A percentile compares a stretch with the other conserved stretches of the same genome.
Evolutionary conservation across 1,140 invertebrate genomes (phyloP).

Genomic region (Drosophila subobscura): DNA sequence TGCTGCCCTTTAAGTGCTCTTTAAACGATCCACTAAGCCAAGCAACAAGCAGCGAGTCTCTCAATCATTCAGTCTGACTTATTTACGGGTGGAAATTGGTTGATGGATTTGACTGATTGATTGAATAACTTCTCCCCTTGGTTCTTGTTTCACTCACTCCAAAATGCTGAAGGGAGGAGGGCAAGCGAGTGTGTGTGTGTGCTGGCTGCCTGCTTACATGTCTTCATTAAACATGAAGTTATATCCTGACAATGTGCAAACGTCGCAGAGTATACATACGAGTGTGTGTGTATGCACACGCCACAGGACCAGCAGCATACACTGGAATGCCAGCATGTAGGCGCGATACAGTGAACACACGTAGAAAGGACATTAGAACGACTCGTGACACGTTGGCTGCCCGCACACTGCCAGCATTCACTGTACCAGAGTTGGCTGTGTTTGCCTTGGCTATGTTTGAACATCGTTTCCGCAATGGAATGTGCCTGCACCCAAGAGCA

Average conservation of each 20-base stretch:
- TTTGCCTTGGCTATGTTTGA: conserved; percentile 37
- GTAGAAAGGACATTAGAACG: no score
- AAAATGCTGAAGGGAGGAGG: conserved; percentile 2
- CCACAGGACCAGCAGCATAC: conserved; percentile 9
- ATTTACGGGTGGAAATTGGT: conserved; percentile 67
- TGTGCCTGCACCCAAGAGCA: conserved; percentile 38
- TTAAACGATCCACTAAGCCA: background rate
- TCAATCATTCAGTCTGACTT: conserved; percentile 64
- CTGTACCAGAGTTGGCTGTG: conserved; percentile 29
- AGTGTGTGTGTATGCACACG: conserved; percentile 35
- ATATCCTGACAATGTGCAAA: conserved; percentile 80
- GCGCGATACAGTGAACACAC: conserved; percentile 28
- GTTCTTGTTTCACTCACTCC: conserved; percentile 24
- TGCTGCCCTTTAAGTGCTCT: background rate
- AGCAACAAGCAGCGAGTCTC: conserved; percentile 17
- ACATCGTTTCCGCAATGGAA: conserved; percentile 67
- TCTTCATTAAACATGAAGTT: conserved; percentile 79
- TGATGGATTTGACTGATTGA: conserved; percentile 79
- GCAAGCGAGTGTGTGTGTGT: conserved; percentile 1
- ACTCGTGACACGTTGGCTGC: background rate
- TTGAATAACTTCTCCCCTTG: conserved; percentile 57
- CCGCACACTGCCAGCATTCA: background rate
- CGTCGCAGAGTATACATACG: conserved; percentile 46
- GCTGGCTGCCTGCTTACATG: conserved; percentile 41
- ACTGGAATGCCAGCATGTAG: conserved; percentile 33